Evolutionary conservation across 2,797 vertebrate species (phyloP), one percentile per base, ranked within the genome.

Genomic region (Pelochelys cantorii): DNA sequence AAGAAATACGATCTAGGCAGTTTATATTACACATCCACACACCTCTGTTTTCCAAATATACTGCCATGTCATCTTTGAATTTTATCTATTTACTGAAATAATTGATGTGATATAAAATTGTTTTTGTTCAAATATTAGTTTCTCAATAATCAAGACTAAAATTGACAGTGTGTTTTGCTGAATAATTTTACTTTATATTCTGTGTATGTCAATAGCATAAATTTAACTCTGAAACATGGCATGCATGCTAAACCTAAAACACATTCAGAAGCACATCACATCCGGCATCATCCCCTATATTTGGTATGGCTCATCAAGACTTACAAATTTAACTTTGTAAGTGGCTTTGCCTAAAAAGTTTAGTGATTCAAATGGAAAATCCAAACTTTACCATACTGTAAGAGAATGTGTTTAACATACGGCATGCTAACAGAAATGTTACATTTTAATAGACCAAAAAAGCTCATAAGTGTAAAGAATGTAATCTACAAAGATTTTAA

Each of bases 381-480:
- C 74, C 48, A 53, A 81, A 20, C 71, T 92, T 97, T 65, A 34
- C 3, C 5, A 42, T 81, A 90, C 75, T 48, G 74, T 85, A 86
- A 71, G 68, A 42, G 87, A 97, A 89, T 3, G 12, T 17, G 12
- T 92, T 81, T 75, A 91, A 89, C 20, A 79, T 55, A 53, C 84
- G 48, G 83, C 22, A 88, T 93, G n/a, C 78, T 93, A 86, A 90
- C 14, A 85, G 48, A 94, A 48, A 37, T 7, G 0, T 90, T 84
- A 59, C 85, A 65, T 87, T 29, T 86, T 55, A 2, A 84, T 95
- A 97, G 91, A 94, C 93, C 89, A 95, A 95, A 95, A 65, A 93
- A 95, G 57, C 82, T 94, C 59, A 31, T 89, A 56, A 37, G 54
- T 94, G 14, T 96, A 92, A 94, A 91, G 56, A 92, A 88, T 96